Evolutionary conservation across 2,797 vertebrate genomes (phyloP), one percentile per base, ranked within the genome.

Genomic region (Furcifer pardalis): DNA sequence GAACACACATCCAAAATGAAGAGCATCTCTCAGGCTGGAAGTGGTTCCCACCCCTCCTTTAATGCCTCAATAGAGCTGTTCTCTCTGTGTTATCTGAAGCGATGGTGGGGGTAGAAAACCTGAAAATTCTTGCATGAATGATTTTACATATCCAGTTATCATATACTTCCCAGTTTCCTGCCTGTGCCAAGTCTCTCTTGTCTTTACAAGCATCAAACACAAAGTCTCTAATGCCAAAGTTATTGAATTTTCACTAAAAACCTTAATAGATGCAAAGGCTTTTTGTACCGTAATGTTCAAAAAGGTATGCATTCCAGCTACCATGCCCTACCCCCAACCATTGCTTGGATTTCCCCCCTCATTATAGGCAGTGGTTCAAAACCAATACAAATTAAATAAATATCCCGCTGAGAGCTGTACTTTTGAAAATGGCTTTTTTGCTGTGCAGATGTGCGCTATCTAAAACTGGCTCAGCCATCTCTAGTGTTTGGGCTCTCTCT

Each of bases 241-340:
- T 95, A 96, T 92, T 95, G 95, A 93, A 95, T 96, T 96, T 95
- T 94, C 94, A 92, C 92, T 96, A 95, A 96, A 95, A 96, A 94
- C 90, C 89, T 90, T 93, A 92, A 95, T 91, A 92, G 82, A 92
- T 87, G 92, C 91, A 92, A 86, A 90, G 90, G 88, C 88, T 92
- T 93, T 95, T 93, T 93, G 90, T 92, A 87, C 93, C 95, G 95
- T 93, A 92, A 91, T 94, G 94, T 95, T 96, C 92, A 93, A 93
- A 95, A 95, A 93, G 87, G 93, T 92, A 90, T 89, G 90, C 87
- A 87, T 90, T 80, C 10, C 94, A 93, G 84, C 89, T 86, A 87
- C 91, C 81, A 23, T 91, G 30, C 79, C 59, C 30, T 27, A 37
- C 91, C 49, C 79, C 91, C 86, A 90, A 85, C 90, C 49, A 92